Conservation (phyloP, 2,113 vertebrate species). For the Lonchura striata region DNA sequence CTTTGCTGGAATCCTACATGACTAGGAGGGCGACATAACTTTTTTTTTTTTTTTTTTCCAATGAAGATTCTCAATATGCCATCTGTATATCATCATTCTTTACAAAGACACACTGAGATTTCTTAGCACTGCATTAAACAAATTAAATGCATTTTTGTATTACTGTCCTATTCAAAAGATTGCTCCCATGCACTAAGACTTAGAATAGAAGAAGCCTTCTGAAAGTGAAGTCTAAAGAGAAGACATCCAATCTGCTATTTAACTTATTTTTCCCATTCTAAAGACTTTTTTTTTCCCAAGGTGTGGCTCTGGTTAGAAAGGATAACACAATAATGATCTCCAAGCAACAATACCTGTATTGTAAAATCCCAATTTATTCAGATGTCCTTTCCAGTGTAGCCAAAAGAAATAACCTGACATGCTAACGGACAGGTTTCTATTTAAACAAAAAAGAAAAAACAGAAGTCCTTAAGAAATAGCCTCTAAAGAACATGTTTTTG, state of each 20-base stretch:
- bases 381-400: slow-evolving; percentile 16
- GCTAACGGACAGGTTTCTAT: slow-evolving; percentile 32
- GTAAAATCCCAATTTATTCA: slow-evolving; percentile 54
- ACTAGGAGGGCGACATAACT: background rate
- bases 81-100: background rate
- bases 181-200: background rate
- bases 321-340: slow-evolving; percentile 14
- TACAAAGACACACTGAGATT: background rate
- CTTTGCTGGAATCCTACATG: background rate
- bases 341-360: slow-evolving; percentile 34
- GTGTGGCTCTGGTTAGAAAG: background rate
- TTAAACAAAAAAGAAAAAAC: slow-evolving; percentile 16
- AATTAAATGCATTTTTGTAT: background rate
- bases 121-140: background rate
- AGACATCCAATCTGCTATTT: background rate
- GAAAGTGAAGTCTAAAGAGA: background rate
- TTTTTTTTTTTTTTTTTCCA: background rate
- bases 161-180: background rate
- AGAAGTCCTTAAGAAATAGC: slow-evolving; percentile 39
- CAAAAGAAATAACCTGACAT: slow-evolving; percentile 47
- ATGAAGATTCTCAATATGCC: background rate
- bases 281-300: background rate
- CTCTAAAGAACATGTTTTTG: slow-evolving; percentile 39
- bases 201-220: background rate
- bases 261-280: background rate